A percentile compares a stretch with the other conserved stretches of the same genome.
Evolutionary conservation across 2,113 vertebrate species (phyloP).

Genomic region (Dasypus novemcinctus): DNA sequence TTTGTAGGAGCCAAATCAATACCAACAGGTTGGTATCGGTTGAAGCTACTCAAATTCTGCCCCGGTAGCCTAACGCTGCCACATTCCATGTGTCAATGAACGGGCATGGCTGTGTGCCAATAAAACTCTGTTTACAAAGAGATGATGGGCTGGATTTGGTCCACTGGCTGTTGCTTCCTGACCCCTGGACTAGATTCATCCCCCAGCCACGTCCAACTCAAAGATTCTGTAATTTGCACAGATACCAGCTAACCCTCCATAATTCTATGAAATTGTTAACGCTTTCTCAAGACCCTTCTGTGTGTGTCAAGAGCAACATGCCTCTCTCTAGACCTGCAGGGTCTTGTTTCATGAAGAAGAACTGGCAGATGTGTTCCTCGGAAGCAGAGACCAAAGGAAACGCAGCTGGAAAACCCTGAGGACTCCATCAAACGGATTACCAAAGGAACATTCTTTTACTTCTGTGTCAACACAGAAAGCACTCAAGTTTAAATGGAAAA

Average conservation of each 20-base stretch:
- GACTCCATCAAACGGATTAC: background rate
- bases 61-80: fast-evolving
- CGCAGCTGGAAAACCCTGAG: background rate
- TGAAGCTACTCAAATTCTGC: fast-evolving
- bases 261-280: background rate
- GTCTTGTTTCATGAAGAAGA: no score
- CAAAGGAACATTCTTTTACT: no score
- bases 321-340: background rate
- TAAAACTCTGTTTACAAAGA: background rate
- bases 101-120: background rate
- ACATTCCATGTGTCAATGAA: background rate
- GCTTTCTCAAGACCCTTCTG: no score
- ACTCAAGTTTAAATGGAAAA: background rate
- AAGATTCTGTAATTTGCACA: background rate
- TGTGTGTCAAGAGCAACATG: fast-evolving
- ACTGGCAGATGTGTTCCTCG: fast-evolving
- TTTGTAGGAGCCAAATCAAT: no score
- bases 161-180: no score
- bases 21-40: no score
- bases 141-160: background rate
- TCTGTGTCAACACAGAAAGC: background rate
- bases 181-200: fast-evolving
- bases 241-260: no score
- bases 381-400: background rate
- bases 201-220: no score